Evolutionary conservation across 2,888 invertebrate genomes (phyloP), one percentile per base, ranked within the genome.

Genomic region (Epinotia bilunana): DNA sequence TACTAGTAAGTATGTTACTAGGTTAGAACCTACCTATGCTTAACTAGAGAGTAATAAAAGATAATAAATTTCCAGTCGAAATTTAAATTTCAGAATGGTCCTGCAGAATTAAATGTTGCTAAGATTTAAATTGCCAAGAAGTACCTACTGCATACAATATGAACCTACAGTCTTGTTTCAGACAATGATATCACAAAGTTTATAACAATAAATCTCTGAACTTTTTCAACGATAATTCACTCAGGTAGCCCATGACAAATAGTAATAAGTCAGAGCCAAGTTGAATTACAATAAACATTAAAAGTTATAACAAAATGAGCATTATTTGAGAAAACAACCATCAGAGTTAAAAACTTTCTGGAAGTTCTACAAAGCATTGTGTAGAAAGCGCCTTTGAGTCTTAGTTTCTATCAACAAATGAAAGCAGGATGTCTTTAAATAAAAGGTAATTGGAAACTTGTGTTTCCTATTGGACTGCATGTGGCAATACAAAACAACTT

Each of bases 381-480:
- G 67, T 57, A 18, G 53, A 43, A 43, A 53, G 18, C 53, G 65
- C 43, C 75, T 75, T 75, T 75, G 65, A 75, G 57, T 72, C 71
- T 72, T 43, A 43, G 61, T 72, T 72, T 62, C 74, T 61, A 75
- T 67, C 71, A 43, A 28, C 71, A 60, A 74, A 75, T 75, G 65
- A 57, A 75, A 74, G 58, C 57, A 69, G 49, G 72, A 68, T 73
- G 53, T 65, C 65, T 75, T 39, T 65, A 69, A 74, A 70, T 58
- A 18, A 77, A 79, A 77, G 80, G 80, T 77, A 77, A 63, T 23
- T 64, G 43, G 57, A 71, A 53, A 58, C 63, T 71, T 23, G 18
- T 43, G 7, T 20, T 55, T 28, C 46, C 16, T 63, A 62, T 64
- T 64, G n/a, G 4, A 61, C 71, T 71, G n/a, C 61, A 73, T 60